Evolutionary conservation across 2,797 vertebrate genomes (phyloP), one percentile per base, ranked within the genome.

Genomic region (Manis crassicaudata): DNA sequence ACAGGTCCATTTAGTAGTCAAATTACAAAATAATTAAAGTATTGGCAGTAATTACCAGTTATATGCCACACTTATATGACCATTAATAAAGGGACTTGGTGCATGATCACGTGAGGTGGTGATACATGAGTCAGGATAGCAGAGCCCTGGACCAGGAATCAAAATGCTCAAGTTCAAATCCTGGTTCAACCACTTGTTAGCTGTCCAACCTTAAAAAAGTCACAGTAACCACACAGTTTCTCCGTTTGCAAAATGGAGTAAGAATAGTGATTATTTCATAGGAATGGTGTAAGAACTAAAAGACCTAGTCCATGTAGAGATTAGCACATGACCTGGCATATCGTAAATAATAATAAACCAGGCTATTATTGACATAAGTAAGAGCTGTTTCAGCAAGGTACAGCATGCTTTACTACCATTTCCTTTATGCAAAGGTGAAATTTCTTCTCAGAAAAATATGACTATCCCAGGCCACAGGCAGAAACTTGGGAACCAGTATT

Each of bases 261-360:
- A 72, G 46, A 54, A n/a, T 58, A 79, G 16, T 40, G 62, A 35
- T 92, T 90, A 84, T 88, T 90, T 92, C 52, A 72, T n/a, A 86
- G 37, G 13, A 17, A 89, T 76, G 62, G 6, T 58, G 6, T 76
- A 20, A 94, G 17, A 12, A n/a, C 35, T 73, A 52, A 87, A 92
- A 95, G 32, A 76, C 7, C 43, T 18, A 70, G 7, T 72, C 23
- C 52, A 35, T 40, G 2, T 50, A 62, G 60, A 86, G 6, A 89
- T 91, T 46, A 32, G 67, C 56, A n/a, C 16, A 50, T 8, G 9
- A 85, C 56, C 20, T 86, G 43, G 7, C 6, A 72, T 21, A 29
- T 20, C 67, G 10, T 85, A 62, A 92, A 83, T 72, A 84, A 43
- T 70, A 62, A 90, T 77, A 72, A 93, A 96, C 21, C 58, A 75